phyloP scores from a whole-genome alignment of 2,113 vertebrate genomes.

The Sinocyclocheilus anophthalmus region DNA sequence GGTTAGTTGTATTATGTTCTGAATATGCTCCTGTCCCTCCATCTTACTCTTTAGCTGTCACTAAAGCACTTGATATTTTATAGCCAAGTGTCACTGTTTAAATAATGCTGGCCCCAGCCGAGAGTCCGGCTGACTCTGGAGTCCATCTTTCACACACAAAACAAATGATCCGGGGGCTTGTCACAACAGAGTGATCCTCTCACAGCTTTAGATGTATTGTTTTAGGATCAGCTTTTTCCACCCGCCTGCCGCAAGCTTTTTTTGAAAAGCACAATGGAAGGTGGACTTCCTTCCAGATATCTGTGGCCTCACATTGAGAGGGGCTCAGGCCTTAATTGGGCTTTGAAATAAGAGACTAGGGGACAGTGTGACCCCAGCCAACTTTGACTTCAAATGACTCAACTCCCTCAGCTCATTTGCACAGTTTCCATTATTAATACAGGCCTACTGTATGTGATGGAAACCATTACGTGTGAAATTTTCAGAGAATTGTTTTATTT shows the following conservation, averaged over 20 bases:
- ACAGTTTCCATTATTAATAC: background rate
- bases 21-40: too few relatives aligned
- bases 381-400: conserved; percentile 38
- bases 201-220: conserved; percentile 67
- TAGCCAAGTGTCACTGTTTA: conserved; percentile 12
- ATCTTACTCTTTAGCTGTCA: too few relatives aligned
- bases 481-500: background rate
- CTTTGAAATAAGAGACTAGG: conserved; percentile 64
- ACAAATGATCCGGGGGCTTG: conserved; percentile 56
- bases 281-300: conserved; percentile 64
- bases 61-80: background rate
- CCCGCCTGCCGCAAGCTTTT: conserved; percentile 50
- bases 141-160: conserved; percentile 53
- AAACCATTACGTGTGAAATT: background rate
- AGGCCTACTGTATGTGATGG: background rate
- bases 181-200: conserved; percentile 42
- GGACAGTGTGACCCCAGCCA: conserved; percentile 16
- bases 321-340: conserved; percentile 44
- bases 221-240: conserved; percentile 58
- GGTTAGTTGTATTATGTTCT: conserved; percentile 71
- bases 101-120: background rate
- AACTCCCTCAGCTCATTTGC: background rate
- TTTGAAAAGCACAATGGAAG: conserved; percentile 66
- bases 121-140: background rate
- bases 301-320: conserved; percentile 47